Evolutionary conservation across 2,113 vertebrate species (phyloP), one percentile per base, ranked within the genome.

Genomic region (Perca schrenkii): DNA sequence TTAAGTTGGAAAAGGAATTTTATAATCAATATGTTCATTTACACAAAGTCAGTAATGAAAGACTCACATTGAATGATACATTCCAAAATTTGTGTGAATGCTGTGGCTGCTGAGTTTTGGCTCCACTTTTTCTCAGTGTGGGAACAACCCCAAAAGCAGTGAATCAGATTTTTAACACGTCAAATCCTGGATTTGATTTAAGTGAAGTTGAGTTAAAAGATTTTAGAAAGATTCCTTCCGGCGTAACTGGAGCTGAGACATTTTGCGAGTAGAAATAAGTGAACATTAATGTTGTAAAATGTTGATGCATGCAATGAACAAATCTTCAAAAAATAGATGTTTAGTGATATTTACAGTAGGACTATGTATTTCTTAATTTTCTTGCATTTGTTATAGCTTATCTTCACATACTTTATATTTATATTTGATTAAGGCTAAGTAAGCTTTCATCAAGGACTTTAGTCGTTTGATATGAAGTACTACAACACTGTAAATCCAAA

Each of bases 121-220:
- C 7, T 54, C 47, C 6, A 14, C 40, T 25, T 1, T 76, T 58
- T 61, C n/a, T 76, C 34, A 46, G 17, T 6, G 70, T 31, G 52
- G 50, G 58, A 73, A 68, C 40, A 53, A 8, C 46, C 46, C 31
- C 14, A 49, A 69, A 61, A 66, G 2, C 67, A 68, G 6, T 28
- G 52, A 15, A 77, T 47, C 46, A 36, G 57, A 61, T 62, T 43
- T 49, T 49, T 66, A n/a, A 63, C n/a, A 64, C 34, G n/a, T 69
- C 57, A 74, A 78, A 71, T 74, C 43, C 28, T 83, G 70, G 66
- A 68, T 80, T 68, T 76, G 3, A 67, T 79, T 79, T 63, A 4
- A 63, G 50, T 36, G 46, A 76, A 2, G 31, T 66, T 67, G 49
- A 53, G 12, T 79, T 83, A 25, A 77, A 66, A 80, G 28, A 73